Evolutionary conservation across 2,113 vertebrate species (phyloP), one percentile per base, ranked within the genome.

Genomic region (Bambusicola thoracicus): DNA sequence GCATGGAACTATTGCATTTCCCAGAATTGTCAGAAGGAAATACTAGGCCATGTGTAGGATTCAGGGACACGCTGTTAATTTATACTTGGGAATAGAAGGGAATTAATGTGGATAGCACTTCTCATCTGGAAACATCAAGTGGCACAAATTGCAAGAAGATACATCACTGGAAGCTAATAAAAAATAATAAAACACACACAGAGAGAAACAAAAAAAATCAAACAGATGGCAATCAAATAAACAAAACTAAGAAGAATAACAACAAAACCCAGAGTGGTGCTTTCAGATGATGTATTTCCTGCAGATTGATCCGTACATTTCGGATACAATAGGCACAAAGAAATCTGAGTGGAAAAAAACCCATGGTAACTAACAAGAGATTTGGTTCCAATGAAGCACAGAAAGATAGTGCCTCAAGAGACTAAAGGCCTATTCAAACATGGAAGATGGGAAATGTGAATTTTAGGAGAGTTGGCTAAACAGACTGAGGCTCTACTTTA

Each of bases 231-330:
- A 53, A 53, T 14, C 15, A 61, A 61, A 24, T 59, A 29, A 61
- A 59, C 21, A 53, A 56, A 56, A 32, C 17, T 9, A 55, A n/a
- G 13, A 15, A 34, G 24, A 19, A 41, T 74, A 81, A 77, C 18
- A 34, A 13, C 58, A 78, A 11, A 58, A n/a, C 10, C 30, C 55
- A 40, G 0, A 0, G n/a, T 49, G 46, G 38, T 8, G 40, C 14
- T 38, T 51, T 40, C 69, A 89, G 78, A 72, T 67, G 78, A 41
- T 32, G 5, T 62, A 44, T 81, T 29, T 72, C 20, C 66, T 44
- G 19, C 51, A 65, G 51, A 89, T 19, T 58, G 55, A n/a, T 41
- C 61, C 18, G 8, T 15, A 5, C 51, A 29, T 68, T 9, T 55
- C 1, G 10, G 38, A 40, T 34, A 70, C 51, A 85, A 13, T 20